Evolutionary conservation across 1,140 invertebrate species (phyloP).

Genomic region (Drosophila melanica): DNA sequence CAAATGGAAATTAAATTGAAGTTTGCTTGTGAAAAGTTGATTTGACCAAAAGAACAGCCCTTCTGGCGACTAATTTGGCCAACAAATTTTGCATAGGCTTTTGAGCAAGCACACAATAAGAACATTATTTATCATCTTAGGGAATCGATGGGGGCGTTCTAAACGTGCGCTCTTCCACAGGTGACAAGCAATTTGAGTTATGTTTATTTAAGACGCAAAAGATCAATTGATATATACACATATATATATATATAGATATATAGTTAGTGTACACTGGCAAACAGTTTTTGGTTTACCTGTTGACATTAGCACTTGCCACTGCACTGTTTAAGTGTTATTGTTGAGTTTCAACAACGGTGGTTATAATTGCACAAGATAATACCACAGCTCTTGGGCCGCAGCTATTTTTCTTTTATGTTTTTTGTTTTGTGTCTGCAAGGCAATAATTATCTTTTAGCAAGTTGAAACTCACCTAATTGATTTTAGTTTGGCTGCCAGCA

Average conservation of each 20-base stretch:
- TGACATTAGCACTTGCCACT: conserved; percentile 51
- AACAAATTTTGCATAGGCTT: conserved; percentile 51
- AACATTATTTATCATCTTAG: conserved; percentile 56
- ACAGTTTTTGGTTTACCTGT: conserved; percentile 38
- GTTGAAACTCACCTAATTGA: conserved; percentile 52
- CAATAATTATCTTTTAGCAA: conserved; percentile 47
- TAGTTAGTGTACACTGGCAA: conserved; percentile 8
- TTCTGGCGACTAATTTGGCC: conserved; percentile 3
- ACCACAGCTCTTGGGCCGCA: conserved; percentile 40
- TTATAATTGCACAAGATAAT: conserved; percentile 74
- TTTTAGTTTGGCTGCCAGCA: conserved; percentile 35
- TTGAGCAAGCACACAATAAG: conserved; percentile 32
- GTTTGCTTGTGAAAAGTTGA: background rate
- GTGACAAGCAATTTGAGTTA: background rate
- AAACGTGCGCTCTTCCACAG: background rate
- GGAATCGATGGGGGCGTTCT: conserved; percentile 38
- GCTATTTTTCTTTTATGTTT: conserved; percentile 17
- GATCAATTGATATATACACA: conserved; percentile 18
- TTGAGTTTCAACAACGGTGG: conserved; percentile 55
- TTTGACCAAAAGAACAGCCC: background rate
- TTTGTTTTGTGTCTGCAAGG: conserved; percentile 7
- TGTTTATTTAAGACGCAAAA: conserved; percentile 54
- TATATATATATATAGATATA: background rate
- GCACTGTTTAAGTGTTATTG: conserved; percentile 36
- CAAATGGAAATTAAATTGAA: background rate